Base-by-base conservation (phyloP, 1,140 invertebrate genomes). In the Protaetia brevitarsis region DNA sequence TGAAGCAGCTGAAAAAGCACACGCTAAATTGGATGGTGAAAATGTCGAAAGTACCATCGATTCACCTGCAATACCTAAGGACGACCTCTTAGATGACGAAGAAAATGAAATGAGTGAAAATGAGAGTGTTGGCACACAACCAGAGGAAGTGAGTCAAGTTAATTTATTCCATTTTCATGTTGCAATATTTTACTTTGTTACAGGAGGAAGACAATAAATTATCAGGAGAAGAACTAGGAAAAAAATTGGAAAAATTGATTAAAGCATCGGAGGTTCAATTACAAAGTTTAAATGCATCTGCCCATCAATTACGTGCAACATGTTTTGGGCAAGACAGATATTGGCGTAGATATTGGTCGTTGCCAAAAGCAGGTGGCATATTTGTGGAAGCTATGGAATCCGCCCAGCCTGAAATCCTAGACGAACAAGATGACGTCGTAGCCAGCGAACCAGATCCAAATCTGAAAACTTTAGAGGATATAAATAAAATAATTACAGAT, bases 291-390 rank as follows among this genome's bases (percentile, higher is more conserved):
- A 89, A 89, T 34, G 86, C 88, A 58, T 89, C 90, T 0, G 88
- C 88, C 1, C 89, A 93, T 72, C 88, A 91, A 69, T 78, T 97
- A 4, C 82, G 96, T 10, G 93, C 93, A 31, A 89, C 86, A 41
- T 93, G 86, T 81, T 90, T 93, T 65, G 96, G 96, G 0, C 94
- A 97, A 76, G 96, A 98, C 82, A 85, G 96, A 56, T 97, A 91
- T 78, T 93, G 92, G 85, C 84, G 96, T 16, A 84, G 93, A 5
- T 98, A 96, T 79, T 98, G 96, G 95, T 89, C 94, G 23, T 79
- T 98, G 7, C 93, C 95, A 3, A 90, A 89, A 74, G 86, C 89
- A 1, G 95, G 95, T 11, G 95, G 94, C 0, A 86, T 97, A 10
- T 96, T 88, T 74, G 88, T 97, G 0, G 96, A 98, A 79, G 93